These are phyloP conservation scores for Ophraella communa DNA, from an alignment of 2,888 invertebrate species.

Conservation along the genomic window DNA sequence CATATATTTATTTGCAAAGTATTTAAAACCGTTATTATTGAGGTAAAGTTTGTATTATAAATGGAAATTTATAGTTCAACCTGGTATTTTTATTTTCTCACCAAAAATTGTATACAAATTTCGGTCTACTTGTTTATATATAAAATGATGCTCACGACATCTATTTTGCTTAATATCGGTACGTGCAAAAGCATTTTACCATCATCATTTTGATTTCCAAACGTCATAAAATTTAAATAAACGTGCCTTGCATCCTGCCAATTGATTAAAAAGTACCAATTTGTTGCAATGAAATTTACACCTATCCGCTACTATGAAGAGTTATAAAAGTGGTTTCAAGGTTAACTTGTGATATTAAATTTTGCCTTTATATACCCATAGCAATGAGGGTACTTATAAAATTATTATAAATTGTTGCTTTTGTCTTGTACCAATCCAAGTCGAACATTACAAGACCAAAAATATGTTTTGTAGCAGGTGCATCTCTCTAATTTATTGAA, in stretches of 20 bases:
- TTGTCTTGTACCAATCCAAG: constrained; percentile 7
- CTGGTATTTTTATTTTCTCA: neutral
- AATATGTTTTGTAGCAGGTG: constrained; percentile 12
- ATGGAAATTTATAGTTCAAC: neutral
- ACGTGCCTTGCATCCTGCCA: constrained; percentile 17
- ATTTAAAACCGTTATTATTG: neutral
- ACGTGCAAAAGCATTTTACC: neutral
- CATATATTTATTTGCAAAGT: too few relatives aligned
- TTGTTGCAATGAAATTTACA: constrained; percentile 19
- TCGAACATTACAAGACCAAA: constrained; percentile 9
- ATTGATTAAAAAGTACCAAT: constrained; percentile 17
- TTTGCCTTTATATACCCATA: constrained; percentile 12
- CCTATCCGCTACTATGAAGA: constrained; percentile 11
- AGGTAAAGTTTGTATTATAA: too few relatives aligned
- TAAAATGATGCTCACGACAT: neutral
- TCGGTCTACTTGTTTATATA: neutral
- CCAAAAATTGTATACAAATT: neutral
- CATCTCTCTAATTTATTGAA: neutral
- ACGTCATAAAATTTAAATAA: constrained; percentile 13
- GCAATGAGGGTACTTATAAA: constrained; percentile 29
- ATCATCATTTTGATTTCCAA: constrained; percentile 5
- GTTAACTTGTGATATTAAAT: constrained; percentile 26
- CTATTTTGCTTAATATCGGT: neutral
- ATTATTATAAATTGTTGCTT: constrained; percentile 21
- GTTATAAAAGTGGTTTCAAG: constrained; percentile 15